Conservation (phyloP, 2,113 vertebrate genomes). For the Limnothrissa miodon region DNA sequence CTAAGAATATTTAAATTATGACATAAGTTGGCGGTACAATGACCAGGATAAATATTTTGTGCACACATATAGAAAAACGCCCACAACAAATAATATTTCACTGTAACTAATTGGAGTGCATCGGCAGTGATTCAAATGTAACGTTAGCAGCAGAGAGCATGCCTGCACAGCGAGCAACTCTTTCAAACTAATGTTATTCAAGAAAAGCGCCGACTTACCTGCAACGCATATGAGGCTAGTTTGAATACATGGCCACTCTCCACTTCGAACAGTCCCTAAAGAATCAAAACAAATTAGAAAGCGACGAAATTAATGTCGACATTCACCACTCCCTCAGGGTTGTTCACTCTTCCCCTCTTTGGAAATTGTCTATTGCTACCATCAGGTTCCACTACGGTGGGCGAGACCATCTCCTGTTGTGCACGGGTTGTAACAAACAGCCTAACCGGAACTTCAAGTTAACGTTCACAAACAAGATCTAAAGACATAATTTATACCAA, state of each 20-base stretch:
- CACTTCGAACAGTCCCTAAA: conserved; percentile 86
- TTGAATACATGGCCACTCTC: conserved; percentile 89
- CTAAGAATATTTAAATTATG: not conserved
- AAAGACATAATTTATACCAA: not conserved
- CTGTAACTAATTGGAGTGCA: not conserved
- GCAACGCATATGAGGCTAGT: conserved; percentile 86
- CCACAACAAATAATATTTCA: not conserved
- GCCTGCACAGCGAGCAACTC: not conserved
- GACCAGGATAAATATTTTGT: not conserved
- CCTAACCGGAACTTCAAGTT: not conserved
- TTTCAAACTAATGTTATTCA: conserved; percentile 30
- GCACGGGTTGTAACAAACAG: not conserved
- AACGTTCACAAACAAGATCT: not conserved
- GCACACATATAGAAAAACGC: not conserved
- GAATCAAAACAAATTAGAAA: conserved; percentile 36
- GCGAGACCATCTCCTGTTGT: conserved; percentile 66
- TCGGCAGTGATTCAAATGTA: not conserved
- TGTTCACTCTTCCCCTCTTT: conserved; percentile 10
- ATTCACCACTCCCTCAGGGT: not conserved
- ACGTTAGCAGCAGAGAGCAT: not conserved
- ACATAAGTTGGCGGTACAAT: not conserved
- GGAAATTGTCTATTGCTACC: conserved; percentile 62
- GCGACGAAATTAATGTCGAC: not conserved
- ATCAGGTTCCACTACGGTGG: conserved; percentile 68
- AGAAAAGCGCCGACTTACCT: conserved; percentile 77